Conservation (phyloP, 2,113 vertebrate species). For the Manacus vitellinus region DNA sequence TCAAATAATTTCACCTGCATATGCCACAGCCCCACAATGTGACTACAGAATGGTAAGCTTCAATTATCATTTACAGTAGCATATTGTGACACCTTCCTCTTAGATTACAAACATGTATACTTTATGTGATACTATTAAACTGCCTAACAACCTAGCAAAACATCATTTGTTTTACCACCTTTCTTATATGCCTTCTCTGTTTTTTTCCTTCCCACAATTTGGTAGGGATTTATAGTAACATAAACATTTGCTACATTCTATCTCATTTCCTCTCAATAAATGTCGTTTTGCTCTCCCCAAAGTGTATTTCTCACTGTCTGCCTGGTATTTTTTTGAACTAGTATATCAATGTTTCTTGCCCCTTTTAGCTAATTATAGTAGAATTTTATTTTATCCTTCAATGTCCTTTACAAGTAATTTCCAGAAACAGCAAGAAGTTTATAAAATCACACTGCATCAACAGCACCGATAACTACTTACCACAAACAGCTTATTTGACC, state of each 20-base stretch:
- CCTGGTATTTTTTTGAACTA: neutral
- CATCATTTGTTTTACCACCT: neutral
- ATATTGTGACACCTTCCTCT: neutral
- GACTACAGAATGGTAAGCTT: neutral
- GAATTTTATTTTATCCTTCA: neutral
- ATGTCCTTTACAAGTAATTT: neutral
- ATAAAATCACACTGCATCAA: neutral
- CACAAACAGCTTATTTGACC: neutral
- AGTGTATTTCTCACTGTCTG: neutral
- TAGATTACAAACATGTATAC: neutral
- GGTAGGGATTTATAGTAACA: neutral
- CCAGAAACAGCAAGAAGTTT: neutral
- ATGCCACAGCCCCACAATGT: neutral
- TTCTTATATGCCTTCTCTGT: neutral
- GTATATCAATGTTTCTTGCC: neutral
- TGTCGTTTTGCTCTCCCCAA: neutral
- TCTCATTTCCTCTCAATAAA: neutral
- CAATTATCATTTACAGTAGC: neutral
- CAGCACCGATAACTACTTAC: neutral
- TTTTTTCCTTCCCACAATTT: neutral
- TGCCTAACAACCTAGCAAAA: neutral
- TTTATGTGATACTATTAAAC: neutral
- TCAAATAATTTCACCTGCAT: neutral
- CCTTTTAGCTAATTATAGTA: neutral
- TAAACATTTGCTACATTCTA: neutral